Evolutionary conservation across 2,113 vertebrate genomes (phyloP).

Genomic region (Helogale parvula): DNA sequence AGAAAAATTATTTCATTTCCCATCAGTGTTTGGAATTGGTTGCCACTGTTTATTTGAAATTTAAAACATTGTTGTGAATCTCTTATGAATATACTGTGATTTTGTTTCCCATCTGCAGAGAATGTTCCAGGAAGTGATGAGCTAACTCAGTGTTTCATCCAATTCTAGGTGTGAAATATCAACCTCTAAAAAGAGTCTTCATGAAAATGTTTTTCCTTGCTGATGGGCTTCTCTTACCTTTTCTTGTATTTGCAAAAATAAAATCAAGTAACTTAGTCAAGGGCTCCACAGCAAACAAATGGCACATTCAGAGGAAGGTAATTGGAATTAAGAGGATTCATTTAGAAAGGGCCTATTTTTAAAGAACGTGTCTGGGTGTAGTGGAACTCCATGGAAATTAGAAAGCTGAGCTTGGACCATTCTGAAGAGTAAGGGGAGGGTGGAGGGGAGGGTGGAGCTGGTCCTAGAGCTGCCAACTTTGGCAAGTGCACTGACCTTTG

Average conservation of each 20-base stretch:
- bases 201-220: background rate
- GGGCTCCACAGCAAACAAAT: background rate
- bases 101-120: conserved; percentile 28
- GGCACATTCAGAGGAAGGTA: background rate
- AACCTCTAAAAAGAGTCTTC: background rate
- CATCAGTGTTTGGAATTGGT: conserved; percentile 26
- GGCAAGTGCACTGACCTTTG: background rate
- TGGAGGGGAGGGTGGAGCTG: background rate
- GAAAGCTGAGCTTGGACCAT: background rate
- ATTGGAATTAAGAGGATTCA: background rate
- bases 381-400: background rate
- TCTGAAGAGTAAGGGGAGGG: background rate
- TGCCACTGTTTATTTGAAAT: conserved; percentile 29
- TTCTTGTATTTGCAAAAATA: background rate
- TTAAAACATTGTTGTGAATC: conserved; percentile 6
- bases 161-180: background rate
- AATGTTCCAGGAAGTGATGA: conserved; percentile 46
- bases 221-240: background rate
- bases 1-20: conserved; percentile 35
- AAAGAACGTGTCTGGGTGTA: background rate
- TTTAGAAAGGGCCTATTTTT: background rate
- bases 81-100: conserved; percentile 31
- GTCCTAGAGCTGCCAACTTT: background rate
- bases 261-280: background rate
- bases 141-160: conserved; percentile 49